Percentiles rank a stretch among this genome's conserved stretches.
Conservation (phyloP, 53 echinoderm and acorn worm genomes). For the Holothuria leucospilota region DNA sequence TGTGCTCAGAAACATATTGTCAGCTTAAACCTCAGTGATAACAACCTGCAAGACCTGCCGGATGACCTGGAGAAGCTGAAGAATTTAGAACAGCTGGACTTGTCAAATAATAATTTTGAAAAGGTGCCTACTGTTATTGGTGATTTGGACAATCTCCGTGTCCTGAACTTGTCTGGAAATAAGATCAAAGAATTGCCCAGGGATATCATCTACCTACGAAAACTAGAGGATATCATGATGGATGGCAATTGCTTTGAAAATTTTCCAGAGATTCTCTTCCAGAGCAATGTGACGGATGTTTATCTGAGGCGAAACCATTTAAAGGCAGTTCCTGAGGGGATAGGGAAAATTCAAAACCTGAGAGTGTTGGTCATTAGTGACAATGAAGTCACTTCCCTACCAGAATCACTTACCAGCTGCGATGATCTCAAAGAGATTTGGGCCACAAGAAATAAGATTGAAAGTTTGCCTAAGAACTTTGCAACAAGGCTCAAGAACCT, state of each 20-base stretch:
- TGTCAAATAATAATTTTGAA: constrained; percentile 80
- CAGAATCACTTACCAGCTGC: constrained; percentile 68
- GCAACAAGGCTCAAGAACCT: constrained; percentile 71
- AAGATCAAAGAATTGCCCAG: constrained; percentile 71
- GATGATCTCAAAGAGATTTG: constrained; percentile 80
- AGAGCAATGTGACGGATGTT: constrained; percentile 76
- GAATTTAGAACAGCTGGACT: constrained; percentile 77
- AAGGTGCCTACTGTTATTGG: constrained; percentile 75
- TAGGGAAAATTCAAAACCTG: constrained; percentile 76
- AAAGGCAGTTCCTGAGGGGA: constrained; percentile 66
- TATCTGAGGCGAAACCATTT: constrained; percentile 82
- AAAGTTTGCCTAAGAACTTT: constrained; percentile 69
- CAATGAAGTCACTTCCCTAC: constrained; percentile 79
- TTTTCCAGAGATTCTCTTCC: constrained; percentile 77
- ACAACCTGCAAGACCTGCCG: constrained; percentile 75
- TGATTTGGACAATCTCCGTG: constrained; percentile 73
- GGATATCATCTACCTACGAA: constrained; percentile 77
- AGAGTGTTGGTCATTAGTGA: constrained; percentile 75
- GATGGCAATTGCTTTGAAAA: constrained; percentile 82
- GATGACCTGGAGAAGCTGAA: constrained; percentile 73
- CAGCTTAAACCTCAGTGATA: constrained; percentile 78
- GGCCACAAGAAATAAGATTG: constrained; percentile 76
- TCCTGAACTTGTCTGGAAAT: constrained; percentile 82
- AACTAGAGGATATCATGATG: constrained; percentile 82
- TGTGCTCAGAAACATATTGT: constrained; percentile 58